phyloP scores from a whole-genome alignment of 2,888 invertebrate species.

The Synergus umbraculus region DNA sequence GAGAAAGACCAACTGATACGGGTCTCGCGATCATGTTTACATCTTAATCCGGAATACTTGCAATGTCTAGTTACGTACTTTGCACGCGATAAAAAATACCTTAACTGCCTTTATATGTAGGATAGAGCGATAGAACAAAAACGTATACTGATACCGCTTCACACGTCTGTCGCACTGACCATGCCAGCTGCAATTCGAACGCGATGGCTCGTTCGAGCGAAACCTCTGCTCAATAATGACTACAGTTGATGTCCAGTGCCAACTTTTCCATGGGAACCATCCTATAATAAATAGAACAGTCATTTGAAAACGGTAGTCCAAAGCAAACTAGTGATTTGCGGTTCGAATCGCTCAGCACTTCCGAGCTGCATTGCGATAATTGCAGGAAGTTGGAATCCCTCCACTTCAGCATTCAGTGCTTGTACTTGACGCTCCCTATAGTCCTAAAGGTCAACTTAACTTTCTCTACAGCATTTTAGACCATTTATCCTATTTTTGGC shows the following conservation, averaged over 20 bases:
- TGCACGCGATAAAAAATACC: slow-evolving; percentile 21
- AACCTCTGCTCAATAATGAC: slow-evolving; percentile 38
- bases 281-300: slow-evolving; percentile 37
- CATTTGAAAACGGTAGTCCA: slow-evolving; percentile 40
- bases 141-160: slow-evolving; percentile 5
- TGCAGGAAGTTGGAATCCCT: slow-evolving; percentile 39
- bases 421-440: slow-evolving; percentile 19
- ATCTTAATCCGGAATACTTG: slow-evolving; percentile 59
- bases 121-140: not conserved
- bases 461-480: not conserved
- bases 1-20: slow-evolving; percentile 33
- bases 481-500: not conserved
- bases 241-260: slow-evolving; percentile 7
- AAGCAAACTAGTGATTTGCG: slow-evolving; percentile 39
- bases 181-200: slow-evolving; percentile 50
- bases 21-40: slow-evolving; percentile 55
- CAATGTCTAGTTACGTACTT: slow-evolving; percentile 33
- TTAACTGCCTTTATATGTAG: not conserved
- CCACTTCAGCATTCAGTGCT: slow-evolving; percentile 17
- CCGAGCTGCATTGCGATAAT: slow-evolving; percentile 31
- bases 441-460: slow-evolving; percentile 8
- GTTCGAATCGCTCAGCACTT: slow-evolving; percentile 40
- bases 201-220: slow-evolving; percentile 47
- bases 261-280: slow-evolving; percentile 36
- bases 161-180: slow-evolving; percentile 39